Percentiles rank a stretch among this genome's conserved stretches.
These are phyloP conservation scores for Pediacus dermestoides DNA, from an alignment of 2,888 invertebrate species.

Conservation along the genomic window DNA sequence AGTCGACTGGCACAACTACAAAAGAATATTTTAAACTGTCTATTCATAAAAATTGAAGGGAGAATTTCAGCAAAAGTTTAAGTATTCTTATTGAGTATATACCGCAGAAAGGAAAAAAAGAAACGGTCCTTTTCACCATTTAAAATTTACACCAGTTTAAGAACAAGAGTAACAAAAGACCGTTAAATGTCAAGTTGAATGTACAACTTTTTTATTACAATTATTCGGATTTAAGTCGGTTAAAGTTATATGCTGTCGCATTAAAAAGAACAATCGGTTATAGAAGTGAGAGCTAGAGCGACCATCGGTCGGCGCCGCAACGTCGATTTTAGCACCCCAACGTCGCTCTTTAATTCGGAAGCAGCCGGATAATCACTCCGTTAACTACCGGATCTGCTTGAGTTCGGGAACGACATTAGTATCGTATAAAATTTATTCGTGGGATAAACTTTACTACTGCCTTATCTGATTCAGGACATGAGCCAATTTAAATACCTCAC, in stretches of 20 bases:
- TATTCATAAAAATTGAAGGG: constrained; percentile 1
- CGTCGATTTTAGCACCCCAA: constrained; percentile 3
- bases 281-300: background rate
- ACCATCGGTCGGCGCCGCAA: constrained; percentile 2
- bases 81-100: constrained; percentile 1
- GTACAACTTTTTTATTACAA: too few relatives aligned
- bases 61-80: constrained; percentile 1
- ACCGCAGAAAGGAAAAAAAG: background rate
- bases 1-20: background rate
- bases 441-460: constrained; percentile 8
- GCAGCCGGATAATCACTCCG: constrained; percentile 9
- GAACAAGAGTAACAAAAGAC: too few relatives aligned
- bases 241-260: too few relatives aligned
- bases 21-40: constrained; percentile 1
- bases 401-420: constrained; percentile 9
- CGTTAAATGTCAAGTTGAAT: too few relatives aligned
- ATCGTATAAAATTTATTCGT: constrained; percentile 7
- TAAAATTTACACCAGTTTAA: background rate
- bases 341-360: constrained; percentile 6
- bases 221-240: too few relatives aligned
- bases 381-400: constrained; percentile 8
- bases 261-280: constrained; percentile 1
- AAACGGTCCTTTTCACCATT: background rate
- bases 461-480: constrained; percentile 10
- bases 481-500: constrained; percentile 8